A percentile compares a stretch with the other conserved stretches of the same genome.
Evolutionary conservation across 1,140 invertebrate species (phyloP).

Genomic region (Leptinotarsa lineolata): DNA sequence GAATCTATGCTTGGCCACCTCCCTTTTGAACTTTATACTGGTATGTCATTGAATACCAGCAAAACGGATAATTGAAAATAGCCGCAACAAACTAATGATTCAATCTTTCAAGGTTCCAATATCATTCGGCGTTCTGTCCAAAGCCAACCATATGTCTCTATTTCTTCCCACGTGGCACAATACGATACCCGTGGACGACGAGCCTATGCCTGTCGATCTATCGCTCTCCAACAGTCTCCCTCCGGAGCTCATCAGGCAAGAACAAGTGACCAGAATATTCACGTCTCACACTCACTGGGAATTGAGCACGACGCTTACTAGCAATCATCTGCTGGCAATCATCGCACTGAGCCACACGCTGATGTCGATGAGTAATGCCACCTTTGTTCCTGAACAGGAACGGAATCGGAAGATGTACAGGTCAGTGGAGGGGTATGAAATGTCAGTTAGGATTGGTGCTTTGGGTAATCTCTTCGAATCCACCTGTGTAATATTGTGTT

Average conservation of each 20-base stretch:
- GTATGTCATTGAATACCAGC: no score
- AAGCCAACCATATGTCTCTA: constrained; percentile 91
- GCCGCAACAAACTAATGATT: background rate
- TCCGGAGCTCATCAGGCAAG: constrained; percentile 72
- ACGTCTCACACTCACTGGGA: constrained; percentile 92
- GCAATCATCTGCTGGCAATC: constrained; percentile 92
- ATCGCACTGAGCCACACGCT: constrained; percentile 95
- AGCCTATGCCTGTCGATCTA: constrained; percentile 58
- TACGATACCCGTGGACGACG: constrained; percentile 58
- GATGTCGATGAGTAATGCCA: constrained; percentile 97
- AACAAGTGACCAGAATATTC: constrained; percentile 79
- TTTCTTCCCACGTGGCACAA: constrained; percentile 86
- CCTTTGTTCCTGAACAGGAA: constrained; percentile 86
- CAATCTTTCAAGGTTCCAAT: constrained; percentile 70
- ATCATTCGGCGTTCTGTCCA: constrained; percentile 97
- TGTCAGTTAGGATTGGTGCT: background rate
- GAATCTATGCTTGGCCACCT: no score
- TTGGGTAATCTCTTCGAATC: background rate
- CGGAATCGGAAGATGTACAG: constrained; percentile 75
- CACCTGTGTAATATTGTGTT: no score
- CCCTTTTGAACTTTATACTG: no score
- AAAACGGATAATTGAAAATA: no score
- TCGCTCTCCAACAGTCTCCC: constrained; percentile 69
- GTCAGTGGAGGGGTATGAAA: constrained; percentile 44
- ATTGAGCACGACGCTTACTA: constrained; percentile 70